These are phyloP conservation scores for Pentamera pediparva DNA, from an alignment of 53 echinoderm and acorn worm species.

Conservation along the genomic window DNA sequence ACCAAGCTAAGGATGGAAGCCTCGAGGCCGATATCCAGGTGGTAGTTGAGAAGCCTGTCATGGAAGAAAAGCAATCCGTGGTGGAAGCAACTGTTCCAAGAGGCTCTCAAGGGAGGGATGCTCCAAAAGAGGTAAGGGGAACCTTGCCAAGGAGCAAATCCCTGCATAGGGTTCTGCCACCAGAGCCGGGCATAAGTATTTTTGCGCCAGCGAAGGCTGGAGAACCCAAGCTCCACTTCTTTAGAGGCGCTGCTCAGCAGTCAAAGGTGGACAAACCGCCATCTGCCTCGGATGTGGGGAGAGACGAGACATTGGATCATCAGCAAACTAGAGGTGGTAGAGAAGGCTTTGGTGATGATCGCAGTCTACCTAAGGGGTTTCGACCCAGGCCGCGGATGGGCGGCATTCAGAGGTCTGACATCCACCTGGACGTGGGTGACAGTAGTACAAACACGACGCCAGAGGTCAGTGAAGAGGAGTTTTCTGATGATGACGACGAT, in stretches of 20 bases:
- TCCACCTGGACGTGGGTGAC: constrained; percentile 30
- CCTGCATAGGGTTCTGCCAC: constrained; percentile 11
- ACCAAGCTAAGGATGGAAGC: neutral
- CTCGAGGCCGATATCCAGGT: neutral
- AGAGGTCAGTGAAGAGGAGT: constrained; percentile 70
- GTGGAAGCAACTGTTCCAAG: neutral
- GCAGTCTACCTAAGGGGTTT: too few species aligned
- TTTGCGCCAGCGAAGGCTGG: neutral
- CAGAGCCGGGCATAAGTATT: neutral
- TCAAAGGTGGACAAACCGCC: neutral
- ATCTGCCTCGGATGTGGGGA: neutral
- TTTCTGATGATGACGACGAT: constrained; percentile 35
- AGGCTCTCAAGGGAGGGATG: too few species aligned
- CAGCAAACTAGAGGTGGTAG: too few species aligned
- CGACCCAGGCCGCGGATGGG: neutral
- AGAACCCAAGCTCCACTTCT: neutral
- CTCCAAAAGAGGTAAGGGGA: neutral
- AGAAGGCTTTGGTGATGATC: too few species aligned
- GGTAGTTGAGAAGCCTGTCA: neutral
- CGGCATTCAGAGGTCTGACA: neutral
- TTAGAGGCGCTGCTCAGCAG: neutral
- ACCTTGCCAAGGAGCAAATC: neutral
- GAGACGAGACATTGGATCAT: neutral
- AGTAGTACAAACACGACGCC: constrained; percentile 48
- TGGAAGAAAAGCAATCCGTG: neutral